A percentile compares a stretch with the other conserved stretches of the same genome.
These are phyloP conservation scores for Drosophila miranda DNA, from an alignment of 1,140 invertebrate genomes.

Conservation along the genomic window DNA sequence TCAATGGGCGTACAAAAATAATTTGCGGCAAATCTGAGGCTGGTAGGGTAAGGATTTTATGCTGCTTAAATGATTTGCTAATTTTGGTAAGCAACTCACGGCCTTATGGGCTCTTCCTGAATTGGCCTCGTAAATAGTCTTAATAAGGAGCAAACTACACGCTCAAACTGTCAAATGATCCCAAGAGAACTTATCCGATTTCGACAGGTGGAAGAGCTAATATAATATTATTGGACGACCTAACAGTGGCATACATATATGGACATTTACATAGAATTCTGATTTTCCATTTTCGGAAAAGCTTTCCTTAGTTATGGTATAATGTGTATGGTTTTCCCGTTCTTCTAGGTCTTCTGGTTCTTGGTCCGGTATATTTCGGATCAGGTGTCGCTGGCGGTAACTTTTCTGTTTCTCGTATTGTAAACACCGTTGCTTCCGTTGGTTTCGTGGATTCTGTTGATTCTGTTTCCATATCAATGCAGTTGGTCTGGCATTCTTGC, in stretches of 20 bases:
- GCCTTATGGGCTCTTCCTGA: slow-evolving; percentile 12
- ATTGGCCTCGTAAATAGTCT: slow-evolving; percentile 18
- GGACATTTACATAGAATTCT: too few species aligned
- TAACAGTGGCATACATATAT: too few species aligned
- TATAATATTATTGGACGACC: background rate
- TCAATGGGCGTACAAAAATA: slow-evolving; percentile 61
- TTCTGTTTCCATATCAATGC: too few species aligned
- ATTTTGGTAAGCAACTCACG: slow-evolving; percentile 36
- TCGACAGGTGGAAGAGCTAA: background rate
- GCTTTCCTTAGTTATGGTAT: background rate
- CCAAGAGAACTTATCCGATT: too few species aligned
- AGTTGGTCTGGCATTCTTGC: too few species aligned
- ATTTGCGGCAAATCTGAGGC: slow-evolving; percentile 7
- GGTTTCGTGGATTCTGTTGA: too few species aligned
- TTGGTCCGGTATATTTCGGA: too few species aligned
- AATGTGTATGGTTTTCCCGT: slow-evolving; percentile 1
- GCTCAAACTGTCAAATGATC: background rate
- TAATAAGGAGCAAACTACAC: slow-evolving; percentile 9
- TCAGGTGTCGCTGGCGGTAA: too few species aligned
- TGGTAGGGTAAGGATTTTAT: slow-evolving; percentile 53
- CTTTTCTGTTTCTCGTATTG: too few species aligned
- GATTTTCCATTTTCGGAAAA: too few species aligned
- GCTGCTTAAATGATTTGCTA: slow-evolving; percentile 62
- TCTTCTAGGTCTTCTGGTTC: slow-evolving; percentile 15
- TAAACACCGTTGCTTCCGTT: too few species aligned